Percentiles rank a stretch among this genome's conserved stretches.
Conservation (phyloP, 2,888 invertebrate genomes). For the Euplexia lucipara region DNA sequence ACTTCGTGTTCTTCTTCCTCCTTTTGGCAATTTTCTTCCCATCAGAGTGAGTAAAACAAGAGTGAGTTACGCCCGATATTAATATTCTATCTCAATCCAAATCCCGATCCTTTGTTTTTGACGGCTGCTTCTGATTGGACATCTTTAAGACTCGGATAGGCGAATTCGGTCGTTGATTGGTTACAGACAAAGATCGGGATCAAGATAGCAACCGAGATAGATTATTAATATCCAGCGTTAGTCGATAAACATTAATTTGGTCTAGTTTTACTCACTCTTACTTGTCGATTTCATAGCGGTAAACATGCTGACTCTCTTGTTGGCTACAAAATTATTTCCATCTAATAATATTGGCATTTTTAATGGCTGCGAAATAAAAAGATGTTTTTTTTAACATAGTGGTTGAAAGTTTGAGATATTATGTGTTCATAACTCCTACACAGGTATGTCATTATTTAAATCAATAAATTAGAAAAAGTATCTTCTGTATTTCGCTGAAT, state of each 20-base stretch:
- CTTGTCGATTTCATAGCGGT: neutral
- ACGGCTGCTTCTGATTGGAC: too few relatives aligned
- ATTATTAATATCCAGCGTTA: too few relatives aligned
- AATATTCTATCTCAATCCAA: too few relatives aligned
- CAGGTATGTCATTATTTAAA: neutral
- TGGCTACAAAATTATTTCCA: neutral
- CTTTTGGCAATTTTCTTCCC: neutral
- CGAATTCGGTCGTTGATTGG: too few relatives aligned
- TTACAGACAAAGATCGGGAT: too few relatives aligned
- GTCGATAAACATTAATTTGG: too few relatives aligned
- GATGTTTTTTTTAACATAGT: neutral
- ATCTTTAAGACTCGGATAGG: too few relatives aligned
- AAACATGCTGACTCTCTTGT: neutral
- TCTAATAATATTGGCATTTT: neutral
- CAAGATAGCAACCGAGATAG: too few relatives aligned
- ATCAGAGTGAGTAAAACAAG: too few relatives aligned
- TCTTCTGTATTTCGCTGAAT: neutral
- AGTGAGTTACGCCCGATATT: too few relatives aligned
- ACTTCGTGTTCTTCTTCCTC: neutral
- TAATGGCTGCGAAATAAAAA: neutral
- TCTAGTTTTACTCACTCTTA: neutral
- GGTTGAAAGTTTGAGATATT: conserved; percentile 1
- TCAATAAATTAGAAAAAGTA: conserved; percentile 3
- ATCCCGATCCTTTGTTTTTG: too few relatives aligned
- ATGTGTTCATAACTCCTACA: neutral